A percentile compares a stretch with the other conserved stretches of the same genome.
phyloP scores from a whole-genome alignment of 1,140 invertebrate genomes.

The Stegodyphus dumicola region DNA sequence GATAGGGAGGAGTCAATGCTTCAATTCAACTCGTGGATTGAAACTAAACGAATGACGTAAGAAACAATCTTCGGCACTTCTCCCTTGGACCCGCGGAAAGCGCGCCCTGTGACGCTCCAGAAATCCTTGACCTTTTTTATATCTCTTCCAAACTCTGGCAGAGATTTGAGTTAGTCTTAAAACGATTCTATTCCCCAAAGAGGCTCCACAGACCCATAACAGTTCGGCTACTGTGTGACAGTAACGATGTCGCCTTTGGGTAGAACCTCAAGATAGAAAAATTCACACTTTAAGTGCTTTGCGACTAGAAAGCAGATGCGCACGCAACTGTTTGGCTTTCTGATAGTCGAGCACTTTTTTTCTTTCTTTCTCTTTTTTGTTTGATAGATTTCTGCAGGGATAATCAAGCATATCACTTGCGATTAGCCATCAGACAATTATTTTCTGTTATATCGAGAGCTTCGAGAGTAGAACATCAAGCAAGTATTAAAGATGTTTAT shows the following conservation, averaged over 20 bases:
- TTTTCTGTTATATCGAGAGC: no score
- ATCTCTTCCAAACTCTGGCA: neutral
- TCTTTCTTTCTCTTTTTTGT: no score
- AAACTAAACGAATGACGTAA: slow-evolving; percentile 4
- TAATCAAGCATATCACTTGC: no score
- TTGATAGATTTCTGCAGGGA: no score
- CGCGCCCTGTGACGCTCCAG: neutral
- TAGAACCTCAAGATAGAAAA: no score
- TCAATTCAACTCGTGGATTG: neutral
- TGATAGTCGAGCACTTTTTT: no score
- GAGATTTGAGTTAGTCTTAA: neutral
- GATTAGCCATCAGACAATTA: no score
- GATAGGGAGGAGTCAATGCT: slow-evolving; percentile 3
- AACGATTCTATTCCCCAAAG: neutral
- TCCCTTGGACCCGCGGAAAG: neutral
- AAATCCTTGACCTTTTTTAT: slow-evolving; percentile 15
- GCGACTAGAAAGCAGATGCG: no score
- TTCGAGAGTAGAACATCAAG: neutral
- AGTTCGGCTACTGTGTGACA: neutral
- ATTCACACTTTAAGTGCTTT: no score
- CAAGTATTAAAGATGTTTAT: neutral
- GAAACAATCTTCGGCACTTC: neutral
- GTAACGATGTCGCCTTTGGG: neutral
- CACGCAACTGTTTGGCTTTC: no score
- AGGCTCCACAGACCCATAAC: neutral